phyloP scores from a whole-genome alignment of 2,888 invertebrate species.

The Lottia scabra region DNA sequence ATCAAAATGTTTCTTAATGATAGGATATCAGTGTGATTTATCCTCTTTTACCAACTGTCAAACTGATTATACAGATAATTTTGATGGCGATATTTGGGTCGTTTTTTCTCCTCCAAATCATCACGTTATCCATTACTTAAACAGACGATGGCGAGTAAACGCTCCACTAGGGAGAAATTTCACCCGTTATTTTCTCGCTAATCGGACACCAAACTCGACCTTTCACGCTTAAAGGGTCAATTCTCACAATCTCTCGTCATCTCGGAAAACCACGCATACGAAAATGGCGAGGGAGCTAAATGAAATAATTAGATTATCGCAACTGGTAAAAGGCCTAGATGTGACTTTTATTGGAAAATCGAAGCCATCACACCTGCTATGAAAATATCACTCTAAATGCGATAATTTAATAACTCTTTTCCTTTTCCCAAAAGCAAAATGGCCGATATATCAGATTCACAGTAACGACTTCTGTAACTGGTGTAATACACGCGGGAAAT shows the following conservation, averaged over 20 bases:
- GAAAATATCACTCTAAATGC: constrained; percentile 35
- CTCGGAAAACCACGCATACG: constrained; percentile 13
- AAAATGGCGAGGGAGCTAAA: constrained; percentile 24
- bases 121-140: constrained; percentile 19
- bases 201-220: constrained; percentile 9
- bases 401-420: constrained; percentile 29
- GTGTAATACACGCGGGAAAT: constrained; percentile 18
- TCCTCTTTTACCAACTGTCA: constrained; percentile 15
- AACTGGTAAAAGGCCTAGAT: constrained; percentile 31
- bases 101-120: constrained; percentile 14
- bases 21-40: constrained; percentile 17
- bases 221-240: constrained; percentile 4
- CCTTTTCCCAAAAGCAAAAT: constrained; percentile 20
- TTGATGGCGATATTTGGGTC: constrained; percentile 16
- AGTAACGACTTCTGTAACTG: constrained; percentile 6
- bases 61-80: constrained; percentile 16
- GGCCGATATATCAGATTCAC: constrained; percentile 25
- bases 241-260: constrained; percentile 1
- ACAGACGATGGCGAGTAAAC: constrained; percentile 7
- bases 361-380: constrained; percentile 34
- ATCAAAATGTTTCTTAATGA: constrained; percentile 10
- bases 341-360: constrained; percentile 34
- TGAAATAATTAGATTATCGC: constrained; percentile 27
- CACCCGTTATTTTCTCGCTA: constrained; percentile 10
- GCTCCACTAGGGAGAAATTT: constrained; percentile 14